These are phyloP conservation scores for Catonia carolina DNA, from an alignment of 2,888 invertebrate genomes.

Conservation along the genomic window DNA sequence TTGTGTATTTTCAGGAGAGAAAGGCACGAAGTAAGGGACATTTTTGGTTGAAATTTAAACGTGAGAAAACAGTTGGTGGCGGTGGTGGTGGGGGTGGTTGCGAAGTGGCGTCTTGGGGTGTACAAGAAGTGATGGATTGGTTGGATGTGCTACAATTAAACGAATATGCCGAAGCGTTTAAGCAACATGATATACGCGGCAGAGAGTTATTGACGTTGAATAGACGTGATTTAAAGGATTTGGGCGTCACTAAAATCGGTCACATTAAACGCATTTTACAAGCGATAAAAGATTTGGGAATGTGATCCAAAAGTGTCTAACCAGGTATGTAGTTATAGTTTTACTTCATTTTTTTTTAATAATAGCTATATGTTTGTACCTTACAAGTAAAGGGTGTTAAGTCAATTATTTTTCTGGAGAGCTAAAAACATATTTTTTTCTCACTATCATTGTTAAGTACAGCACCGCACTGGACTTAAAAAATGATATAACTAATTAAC, in stretches of 20 bases:
- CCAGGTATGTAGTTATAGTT: no score
- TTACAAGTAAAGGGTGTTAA: no score
- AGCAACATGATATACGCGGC: slow-evolving; percentile 86
- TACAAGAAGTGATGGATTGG: slow-evolving; percentile 77
- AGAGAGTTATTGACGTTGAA: slow-evolving; percentile 81
- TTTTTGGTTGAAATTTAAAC: slow-evolving; percentile 62
- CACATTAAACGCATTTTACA: slow-evolving; percentile 92
- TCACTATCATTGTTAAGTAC: no score
- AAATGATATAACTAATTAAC: no score
- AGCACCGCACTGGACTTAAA: no score
- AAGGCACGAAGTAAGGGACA: slow-evolving; percentile 50
- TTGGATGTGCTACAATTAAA: slow-evolving; percentile 78
- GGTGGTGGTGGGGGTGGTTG: slow-evolving; percentile 42
- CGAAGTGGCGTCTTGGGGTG: slow-evolving; percentile 67
- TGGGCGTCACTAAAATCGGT: slow-evolving; percentile 91
- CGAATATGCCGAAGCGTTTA: slow-evolving; percentile 87
- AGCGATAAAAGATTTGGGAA: slow-evolving; percentile 72
- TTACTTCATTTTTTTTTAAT: no score
- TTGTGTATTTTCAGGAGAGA: slow-evolving; percentile 48
- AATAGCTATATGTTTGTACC: no score
- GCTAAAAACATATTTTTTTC: no score
- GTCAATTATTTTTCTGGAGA: no score
- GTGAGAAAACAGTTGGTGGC: slow-evolving; percentile 40
- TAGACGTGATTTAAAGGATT: slow-evolving; percentile 77
- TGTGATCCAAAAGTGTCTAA: slow-evolving; percentile 26